Evolutionary conservation across 2,888 invertebrate species (phyloP).

Genomic region (Andrena flavipes): DNA sequence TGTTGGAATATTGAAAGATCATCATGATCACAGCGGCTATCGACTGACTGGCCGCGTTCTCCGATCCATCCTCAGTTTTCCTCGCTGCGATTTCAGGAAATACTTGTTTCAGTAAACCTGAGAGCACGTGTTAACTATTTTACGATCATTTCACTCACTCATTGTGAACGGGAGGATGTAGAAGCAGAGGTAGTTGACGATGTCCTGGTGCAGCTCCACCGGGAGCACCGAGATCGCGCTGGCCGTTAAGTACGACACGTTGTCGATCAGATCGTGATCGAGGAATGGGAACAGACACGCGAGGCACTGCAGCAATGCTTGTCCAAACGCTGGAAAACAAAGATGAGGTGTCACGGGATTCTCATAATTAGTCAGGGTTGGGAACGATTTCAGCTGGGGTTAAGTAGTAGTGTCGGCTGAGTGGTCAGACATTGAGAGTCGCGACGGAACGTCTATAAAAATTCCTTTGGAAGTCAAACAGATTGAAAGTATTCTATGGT

Average conservation of each 20-base stretch:
- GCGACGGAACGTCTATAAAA: background rate
- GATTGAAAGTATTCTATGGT: background rate
- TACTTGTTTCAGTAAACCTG: background rate
- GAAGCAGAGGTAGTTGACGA: conserved; percentile 97
- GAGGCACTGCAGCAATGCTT: conserved; percentile 96
- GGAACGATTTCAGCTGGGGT: no score
- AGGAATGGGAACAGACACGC: conserved; percentile 98
- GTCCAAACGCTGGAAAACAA: conserved; percentile 92
- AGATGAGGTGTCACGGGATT: no score
- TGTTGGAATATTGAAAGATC: conserved; percentile 97
- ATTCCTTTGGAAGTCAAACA: background rate
- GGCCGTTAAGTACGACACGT: conserved; percentile 96
- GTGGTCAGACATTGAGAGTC: conserved; percentile 86
- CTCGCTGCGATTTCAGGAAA: conserved; percentile 86
- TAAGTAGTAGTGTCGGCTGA: background rate
- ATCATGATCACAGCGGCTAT: conserved; percentile 98
- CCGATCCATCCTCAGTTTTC: conserved; percentile 90
- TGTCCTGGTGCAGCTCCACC: conserved; percentile 95
- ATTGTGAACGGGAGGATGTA: conserved; percentile 98
- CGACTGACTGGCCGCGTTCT: conserved; percentile 93
- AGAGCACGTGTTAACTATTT: background rate
- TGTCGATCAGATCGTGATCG: conserved; percentile 98
- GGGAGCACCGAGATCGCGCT: conserved; percentile 97
- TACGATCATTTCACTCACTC: conserved; percentile 87
- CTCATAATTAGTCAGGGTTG: no score